phyloP scores from a whole-genome alignment of 2,797 vertebrate genomes.

The Lepilemur septentrionalis region DNA sequence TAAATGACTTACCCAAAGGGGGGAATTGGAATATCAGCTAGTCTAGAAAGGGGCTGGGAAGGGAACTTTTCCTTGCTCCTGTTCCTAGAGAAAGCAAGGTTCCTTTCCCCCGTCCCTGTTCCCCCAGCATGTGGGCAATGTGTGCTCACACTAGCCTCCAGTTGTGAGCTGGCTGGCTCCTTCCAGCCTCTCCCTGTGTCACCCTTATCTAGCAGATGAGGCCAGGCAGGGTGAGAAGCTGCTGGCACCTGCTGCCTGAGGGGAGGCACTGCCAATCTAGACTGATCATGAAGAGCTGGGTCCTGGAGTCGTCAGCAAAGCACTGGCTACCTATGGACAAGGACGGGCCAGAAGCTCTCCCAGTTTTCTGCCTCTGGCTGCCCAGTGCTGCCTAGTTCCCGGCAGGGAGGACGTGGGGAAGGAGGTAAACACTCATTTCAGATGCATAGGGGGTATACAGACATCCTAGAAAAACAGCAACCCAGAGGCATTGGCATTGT shows the following conservation, averaged over 20 bases:
- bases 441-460: background rate
- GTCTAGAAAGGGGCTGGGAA: background rate
- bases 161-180: background rate
- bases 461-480: background rate
- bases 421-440: background rate
- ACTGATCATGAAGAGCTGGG: background rate
- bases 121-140: background rate
- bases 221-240: background rate
- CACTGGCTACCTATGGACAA: background rate
- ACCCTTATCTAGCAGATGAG: constrained; percentile 21
- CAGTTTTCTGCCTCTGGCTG: background rate
- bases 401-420: background rate
- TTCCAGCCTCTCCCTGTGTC: background rate
- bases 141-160: background rate
- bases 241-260: background rate
- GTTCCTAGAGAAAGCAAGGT: background rate
- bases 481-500: background rate
- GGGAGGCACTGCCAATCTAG: background rate
- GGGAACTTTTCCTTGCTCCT: background rate
- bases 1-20: background rate
- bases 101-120: background rate
- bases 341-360: background rate
- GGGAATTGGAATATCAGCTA: background rate
- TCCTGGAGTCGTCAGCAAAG: background rate
- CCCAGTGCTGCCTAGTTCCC: background rate